These are phyloP conservation scores for Percopsis omiscomaycus DNA, from an alignment of 2,797 vertebrate species.

Conservation along the genomic window DNA sequence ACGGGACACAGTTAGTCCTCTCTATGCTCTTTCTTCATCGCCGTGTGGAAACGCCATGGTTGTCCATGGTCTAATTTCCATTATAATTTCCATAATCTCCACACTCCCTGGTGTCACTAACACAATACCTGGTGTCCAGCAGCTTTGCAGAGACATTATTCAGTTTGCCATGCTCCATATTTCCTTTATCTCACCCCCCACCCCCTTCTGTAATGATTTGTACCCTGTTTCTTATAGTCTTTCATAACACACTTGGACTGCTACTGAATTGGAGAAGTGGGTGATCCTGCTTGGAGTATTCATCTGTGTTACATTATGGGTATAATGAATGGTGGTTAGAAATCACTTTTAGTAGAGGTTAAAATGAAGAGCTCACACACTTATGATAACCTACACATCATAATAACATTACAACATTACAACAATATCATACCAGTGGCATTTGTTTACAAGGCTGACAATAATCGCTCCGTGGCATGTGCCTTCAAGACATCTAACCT, in stretches of 20 bases:
- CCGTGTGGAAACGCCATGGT: constrained; percentile 63
- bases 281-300: constrained; percentile 19
- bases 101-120: constrained; percentile 65
- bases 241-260: constrained; percentile 57
- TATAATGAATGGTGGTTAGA: no score
- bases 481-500: no score
- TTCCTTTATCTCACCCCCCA: constrained; percentile 59
- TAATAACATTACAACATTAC: no score
- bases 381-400: no score
- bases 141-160: constrained; percentile 56
- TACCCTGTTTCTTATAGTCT: constrained; percentile 56
- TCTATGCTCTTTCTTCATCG: constrained; percentile 75
- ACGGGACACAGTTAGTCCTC: constrained; percentile 68
- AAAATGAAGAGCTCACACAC: no score
- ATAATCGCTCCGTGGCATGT: no score
- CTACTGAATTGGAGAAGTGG: constrained; percentile 27
- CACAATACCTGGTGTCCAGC: constrained; percentile 61
- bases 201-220: constrained; percentile 58
- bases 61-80: constrained; percentile 61
- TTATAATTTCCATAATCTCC: constrained; percentile 23
- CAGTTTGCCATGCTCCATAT: constrained; percentile 51
- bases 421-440: no score
- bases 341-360: no score
- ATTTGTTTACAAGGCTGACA: no score
- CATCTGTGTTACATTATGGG: background rate